These are phyloP conservation scores for Pantala flavescens DNA, from an alignment of 1,140 invertebrate species.

Conservation along the genomic window DNA sequence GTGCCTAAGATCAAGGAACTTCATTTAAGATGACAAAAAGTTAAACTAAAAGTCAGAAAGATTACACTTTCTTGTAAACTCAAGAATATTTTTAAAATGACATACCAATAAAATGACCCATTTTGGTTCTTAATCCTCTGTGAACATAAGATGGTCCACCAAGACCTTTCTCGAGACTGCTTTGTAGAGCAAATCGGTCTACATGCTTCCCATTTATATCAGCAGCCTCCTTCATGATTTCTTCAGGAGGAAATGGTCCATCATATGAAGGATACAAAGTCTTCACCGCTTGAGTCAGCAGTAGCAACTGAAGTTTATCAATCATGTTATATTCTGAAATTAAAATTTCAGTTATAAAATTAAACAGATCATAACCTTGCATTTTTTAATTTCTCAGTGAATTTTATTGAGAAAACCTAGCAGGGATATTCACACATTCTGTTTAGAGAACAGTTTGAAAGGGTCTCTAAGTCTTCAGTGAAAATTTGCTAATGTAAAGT, in stretches of 20 bases:
- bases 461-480: too few relatives aligned
- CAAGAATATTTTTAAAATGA: background rate
- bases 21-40: too few relatives aligned
- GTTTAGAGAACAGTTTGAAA: too few relatives aligned
- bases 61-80: too few relatives aligned
- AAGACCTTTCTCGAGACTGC: slow-evolving; percentile 32
- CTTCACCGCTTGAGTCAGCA: slow-evolving; percentile 44
- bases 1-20: too few relatives aligned
- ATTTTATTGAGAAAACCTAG: too few relatives aligned
- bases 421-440: too few relatives aligned
- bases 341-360: slow-evolving; percentile 15
- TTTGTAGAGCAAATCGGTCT: slow-evolving; percentile 31
- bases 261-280: slow-evolving; percentile 39
- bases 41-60: too few relatives aligned
- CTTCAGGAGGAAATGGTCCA: slow-evolving; percentile 31
- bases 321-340: slow-evolving; percentile 30
- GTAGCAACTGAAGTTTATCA: slow-evolving; percentile 40
- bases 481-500: too few relatives aligned
- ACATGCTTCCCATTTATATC: slow-evolving; percentile 22
- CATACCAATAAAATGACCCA: slow-evolving; percentile 39
- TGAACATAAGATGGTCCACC: slow-evolving; percentile 37
- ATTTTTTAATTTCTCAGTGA: too few relatives aligned
- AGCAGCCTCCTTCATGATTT: slow-evolving; percentile 25
- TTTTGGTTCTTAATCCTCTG: slow-evolving; percentile 33
- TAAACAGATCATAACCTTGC: slow-evolving; percentile 12